These are phyloP conservation scores for Acrocyrtus sp. DNA, from an alignment of 2,888 invertebrate genomes.

Conservation along the genomic window DNA sequence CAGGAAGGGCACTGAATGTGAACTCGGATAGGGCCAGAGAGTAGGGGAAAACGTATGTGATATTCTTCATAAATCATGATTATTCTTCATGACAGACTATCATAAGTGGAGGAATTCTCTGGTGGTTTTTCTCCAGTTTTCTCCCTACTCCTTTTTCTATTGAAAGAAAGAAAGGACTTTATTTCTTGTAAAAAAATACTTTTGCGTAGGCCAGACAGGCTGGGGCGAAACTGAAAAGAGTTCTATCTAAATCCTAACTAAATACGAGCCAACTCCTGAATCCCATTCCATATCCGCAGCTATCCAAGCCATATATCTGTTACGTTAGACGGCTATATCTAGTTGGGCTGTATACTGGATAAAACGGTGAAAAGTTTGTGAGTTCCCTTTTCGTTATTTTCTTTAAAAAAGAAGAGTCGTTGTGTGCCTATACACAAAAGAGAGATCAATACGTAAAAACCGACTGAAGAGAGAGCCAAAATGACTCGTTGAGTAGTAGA, in stretches of 20 bases:
- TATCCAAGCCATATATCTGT: too few species aligned
- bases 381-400: not conserved
- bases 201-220: not conserved
- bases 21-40: not conserved
- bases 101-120: slow-evolving; percentile 55
- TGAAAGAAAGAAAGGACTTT: slow-evolving; percentile 2
- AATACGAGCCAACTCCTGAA: not conserved
- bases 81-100: slow-evolving; percentile 54
- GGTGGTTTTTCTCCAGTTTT: slow-evolving; percentile 34
- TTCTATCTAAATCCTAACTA: not conserved
- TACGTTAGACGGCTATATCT: not conserved
- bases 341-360: not conserved
- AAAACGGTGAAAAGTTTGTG: not conserved
- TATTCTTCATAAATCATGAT: slow-evolving; percentile 56
- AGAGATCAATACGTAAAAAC: slow-evolving; percentile 46
- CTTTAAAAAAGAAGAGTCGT: too few species aligned
- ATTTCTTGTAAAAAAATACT: not conserved
- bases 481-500: slow-evolving; percentile 6
- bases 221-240: not conserved
- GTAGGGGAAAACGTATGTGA: slow-evolving; percentile 53
- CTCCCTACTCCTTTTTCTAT: not conserved
- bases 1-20: not conserved
- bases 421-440: not conserved
- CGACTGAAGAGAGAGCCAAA: slow-evolving; percentile 2
- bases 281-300: too few species aligned